phyloP scores from a whole-genome alignment of 2,113 vertebrate genomes.

The Cnemophilus loriae region DNA sequence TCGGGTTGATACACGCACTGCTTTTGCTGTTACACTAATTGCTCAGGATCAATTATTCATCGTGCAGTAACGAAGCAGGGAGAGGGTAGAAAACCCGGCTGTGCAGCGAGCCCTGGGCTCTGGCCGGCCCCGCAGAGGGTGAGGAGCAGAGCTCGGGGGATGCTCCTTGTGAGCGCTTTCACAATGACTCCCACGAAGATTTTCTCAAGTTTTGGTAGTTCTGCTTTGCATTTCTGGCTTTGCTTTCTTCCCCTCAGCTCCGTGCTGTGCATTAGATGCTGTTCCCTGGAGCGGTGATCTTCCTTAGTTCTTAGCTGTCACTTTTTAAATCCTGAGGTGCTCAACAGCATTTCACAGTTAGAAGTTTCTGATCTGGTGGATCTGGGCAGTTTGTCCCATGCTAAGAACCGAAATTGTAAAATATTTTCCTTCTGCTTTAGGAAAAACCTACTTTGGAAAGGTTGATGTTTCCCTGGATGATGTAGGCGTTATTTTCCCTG shows the following conservation, averaged over 20 bases:
- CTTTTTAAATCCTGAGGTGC: background rate
- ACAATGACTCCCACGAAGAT: background rate
- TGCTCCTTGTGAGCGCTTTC: background rate
- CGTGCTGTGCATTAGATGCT: background rate
- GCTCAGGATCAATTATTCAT: slow-evolving; percentile 34
- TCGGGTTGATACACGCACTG: background rate
- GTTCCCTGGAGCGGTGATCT: background rate
- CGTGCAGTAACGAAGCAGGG: background rate
- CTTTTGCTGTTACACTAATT: background rate
- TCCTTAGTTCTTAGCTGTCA: background rate
- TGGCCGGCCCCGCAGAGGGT: rapidly evolving
- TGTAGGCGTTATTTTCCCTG: background rate
- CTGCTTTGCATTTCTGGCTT: background rate
- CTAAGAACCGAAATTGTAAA: background rate
- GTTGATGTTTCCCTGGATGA: background rate
- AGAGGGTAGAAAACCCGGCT: background rate
- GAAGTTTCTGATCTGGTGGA: background rate
- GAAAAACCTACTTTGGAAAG: background rate
- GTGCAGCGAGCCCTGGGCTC: background rate
- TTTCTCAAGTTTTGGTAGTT: background rate
- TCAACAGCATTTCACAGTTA: rapidly evolving
- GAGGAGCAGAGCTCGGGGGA: background rate
- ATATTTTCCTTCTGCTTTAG: background rate
- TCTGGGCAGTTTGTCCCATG: background rate
- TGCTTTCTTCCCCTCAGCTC: background rate